Conservation (phyloP, 2,113 vertebrate genomes). For the Calypte anna region DNA sequence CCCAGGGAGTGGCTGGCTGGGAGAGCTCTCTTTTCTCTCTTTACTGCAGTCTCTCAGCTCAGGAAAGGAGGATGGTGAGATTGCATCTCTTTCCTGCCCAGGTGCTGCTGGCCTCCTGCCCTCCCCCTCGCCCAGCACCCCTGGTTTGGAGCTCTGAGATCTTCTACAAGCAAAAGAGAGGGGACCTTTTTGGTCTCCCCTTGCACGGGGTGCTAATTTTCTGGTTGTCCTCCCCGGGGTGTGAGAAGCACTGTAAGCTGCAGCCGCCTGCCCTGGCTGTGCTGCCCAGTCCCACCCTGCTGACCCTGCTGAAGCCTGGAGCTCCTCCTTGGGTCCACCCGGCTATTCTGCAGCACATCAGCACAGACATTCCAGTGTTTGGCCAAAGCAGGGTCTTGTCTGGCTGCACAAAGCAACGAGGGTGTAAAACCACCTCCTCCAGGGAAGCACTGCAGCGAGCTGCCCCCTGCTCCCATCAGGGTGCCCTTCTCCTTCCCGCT, state of each 20-base stretch:
- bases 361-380: background rate
- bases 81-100: constrained; percentile 43
- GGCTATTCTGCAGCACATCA: background rate
- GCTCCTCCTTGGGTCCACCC: background rate
- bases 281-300: background rate
- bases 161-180: background rate
- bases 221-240: background rate
- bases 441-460: background rate
- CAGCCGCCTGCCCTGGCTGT: background rate
- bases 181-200: background rate
- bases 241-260: background rate
- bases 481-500: background rate
- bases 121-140: background rate
- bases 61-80: constrained; percentile 12
- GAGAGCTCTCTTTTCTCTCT: constrained; percentile 17
- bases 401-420: background rate
- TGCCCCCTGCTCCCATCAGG: background rate
- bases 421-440: background rate
- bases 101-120: background rate
- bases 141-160: background rate
- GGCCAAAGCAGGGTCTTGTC: background rate
- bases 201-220: background rate
- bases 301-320: background rate
- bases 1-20: rapidly evolving
- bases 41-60: background rate